A percentile compares a stretch with the other conserved stretches of the same genome.
Conservation (phyloP, 53 echinoderm and acorn worm genomes). For the Pentamera pediparva region DNA sequence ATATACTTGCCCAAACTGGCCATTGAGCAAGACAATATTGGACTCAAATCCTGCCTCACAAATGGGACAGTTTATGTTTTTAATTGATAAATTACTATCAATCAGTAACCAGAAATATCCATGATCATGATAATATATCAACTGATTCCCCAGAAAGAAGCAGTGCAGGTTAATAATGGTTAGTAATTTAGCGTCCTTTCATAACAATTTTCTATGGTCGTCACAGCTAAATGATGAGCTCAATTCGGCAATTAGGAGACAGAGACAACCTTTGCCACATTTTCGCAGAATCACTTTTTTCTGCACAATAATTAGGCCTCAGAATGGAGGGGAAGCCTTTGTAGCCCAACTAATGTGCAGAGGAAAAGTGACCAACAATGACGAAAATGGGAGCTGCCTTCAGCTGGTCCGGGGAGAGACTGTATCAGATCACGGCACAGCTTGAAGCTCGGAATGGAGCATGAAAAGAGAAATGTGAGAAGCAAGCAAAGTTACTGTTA, state of each 20-base stretch:
- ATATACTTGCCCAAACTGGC: no score
- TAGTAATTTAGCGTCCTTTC: background rate
- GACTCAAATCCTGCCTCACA: no score
- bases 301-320: background rate
- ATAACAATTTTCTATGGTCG: background rate
- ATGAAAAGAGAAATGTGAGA: no score
- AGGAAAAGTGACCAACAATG: background rate
- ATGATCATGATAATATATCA: background rate
- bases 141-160: background rate
- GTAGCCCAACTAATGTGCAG: background rate
- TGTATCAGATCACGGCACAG: no score
- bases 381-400: background rate
- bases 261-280: constrained; percentile 19
- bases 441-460: no score
- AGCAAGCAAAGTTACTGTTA: no score
- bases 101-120: background rate
- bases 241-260: constrained; percentile 35
- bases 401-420: no score
- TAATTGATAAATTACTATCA: no score
- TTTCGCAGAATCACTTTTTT: background rate
- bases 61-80: no score
- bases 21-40: no score
- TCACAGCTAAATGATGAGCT: constrained; percentile 5
- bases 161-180: background rate
- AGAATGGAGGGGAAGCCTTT: background rate